Conservation (phyloP, 2,888 invertebrate genomes). For the Branchinecta sandiegonensis region DNA sequence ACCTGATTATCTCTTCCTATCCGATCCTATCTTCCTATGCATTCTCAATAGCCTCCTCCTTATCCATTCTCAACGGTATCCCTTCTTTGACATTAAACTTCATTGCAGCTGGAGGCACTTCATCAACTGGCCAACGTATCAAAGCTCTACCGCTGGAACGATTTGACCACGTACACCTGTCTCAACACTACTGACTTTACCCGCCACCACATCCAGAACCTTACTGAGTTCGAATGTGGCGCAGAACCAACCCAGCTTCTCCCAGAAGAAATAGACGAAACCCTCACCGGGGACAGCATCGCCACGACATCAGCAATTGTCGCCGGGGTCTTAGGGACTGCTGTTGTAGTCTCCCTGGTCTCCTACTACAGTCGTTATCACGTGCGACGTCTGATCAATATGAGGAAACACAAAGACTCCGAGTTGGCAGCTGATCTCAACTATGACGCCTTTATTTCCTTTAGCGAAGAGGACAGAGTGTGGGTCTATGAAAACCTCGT, state of each 20-base stretch:
- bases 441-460: conserved; percentile 55
- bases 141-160: conserved; percentile 22
- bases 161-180: conserved; percentile 24
- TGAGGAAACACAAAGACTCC: conserved; percentile 25
- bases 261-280: background rate
- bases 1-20: too few relatives aligned
- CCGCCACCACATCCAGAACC: conserved; percentile 6
- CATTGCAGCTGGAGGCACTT: conserved; percentile 18
- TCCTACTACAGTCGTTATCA: conserved; percentile 42
- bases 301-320: background rate
- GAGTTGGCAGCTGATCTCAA: conserved; percentile 29
- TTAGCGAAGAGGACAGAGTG: conserved; percentile 46
- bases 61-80: too few relatives aligned
- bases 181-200: conserved; percentile 21
- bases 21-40: too few relatives aligned
- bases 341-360: conserved; percentile 26
- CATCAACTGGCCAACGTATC: conserved; percentile 21
- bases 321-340: conserved; percentile 19
- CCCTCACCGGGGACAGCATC: background rate
- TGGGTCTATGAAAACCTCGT: conserved; percentile 50
- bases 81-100: conserved; percentile 3
- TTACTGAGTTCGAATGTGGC: conserved; percentile 21
- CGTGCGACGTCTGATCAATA: conserved; percentile 42
- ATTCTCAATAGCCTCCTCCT: too few relatives aligned
- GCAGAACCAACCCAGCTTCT: background rate